phyloP scores from a whole-genome alignment of 2,888 invertebrate species.

The Adineta ricciae region DNA sequence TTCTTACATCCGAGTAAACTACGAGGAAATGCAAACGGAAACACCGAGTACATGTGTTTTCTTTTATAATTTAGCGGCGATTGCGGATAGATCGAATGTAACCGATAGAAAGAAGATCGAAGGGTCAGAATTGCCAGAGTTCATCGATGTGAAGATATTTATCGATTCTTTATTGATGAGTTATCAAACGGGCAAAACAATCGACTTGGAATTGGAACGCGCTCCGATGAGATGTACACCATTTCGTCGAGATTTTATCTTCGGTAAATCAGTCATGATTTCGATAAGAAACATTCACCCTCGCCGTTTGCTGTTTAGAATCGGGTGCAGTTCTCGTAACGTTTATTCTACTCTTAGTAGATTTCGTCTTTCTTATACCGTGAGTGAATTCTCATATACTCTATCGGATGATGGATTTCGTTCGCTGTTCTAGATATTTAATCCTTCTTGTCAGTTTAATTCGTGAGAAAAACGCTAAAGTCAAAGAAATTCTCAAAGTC shows the following conservation, averaged over 20 bases:
- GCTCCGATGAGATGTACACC: neutral
- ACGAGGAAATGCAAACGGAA: neutral
- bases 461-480: neutral
- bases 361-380: neutral
- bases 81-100: neutral
- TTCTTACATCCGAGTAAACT: neutral
- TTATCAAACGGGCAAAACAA: neutral
- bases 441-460: neutral
- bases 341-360: neutral
- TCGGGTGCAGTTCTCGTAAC: neutral
- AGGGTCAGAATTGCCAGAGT: neutral
- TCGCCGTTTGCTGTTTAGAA: neutral
- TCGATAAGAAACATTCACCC: too few species aligned
- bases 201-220: neutral
- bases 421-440: neutral
- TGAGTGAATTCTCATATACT: neutral
- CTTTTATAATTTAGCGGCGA: neutral
- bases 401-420: too few species aligned
- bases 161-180: neutral
- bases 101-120: neutral
- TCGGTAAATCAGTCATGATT: neutral
- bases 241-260: neutral
- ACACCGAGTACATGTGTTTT: neutral
- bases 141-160: neutral
- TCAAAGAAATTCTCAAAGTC: neutral